phyloP scores from a whole-genome alignment of 2,888 invertebrate species.

The Ormyrus nitidulus region DNA sequence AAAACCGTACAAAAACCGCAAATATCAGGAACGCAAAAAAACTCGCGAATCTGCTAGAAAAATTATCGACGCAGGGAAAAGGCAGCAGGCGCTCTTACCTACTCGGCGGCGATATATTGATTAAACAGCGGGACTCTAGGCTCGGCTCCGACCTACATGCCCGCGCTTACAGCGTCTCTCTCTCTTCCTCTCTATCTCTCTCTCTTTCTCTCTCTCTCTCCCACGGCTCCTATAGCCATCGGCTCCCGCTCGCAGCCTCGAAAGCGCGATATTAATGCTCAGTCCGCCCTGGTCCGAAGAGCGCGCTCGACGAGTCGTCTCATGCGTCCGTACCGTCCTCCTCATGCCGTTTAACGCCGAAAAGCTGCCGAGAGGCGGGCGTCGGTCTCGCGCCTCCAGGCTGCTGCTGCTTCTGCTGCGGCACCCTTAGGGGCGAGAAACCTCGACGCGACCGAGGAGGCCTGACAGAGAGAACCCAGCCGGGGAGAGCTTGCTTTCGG shows the following conservation, averaged over 20 bases:
- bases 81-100: slow-evolving; percentile 32
- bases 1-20: no score
- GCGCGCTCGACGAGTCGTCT: neutral
- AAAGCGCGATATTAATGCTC: slow-evolving; percentile 6
- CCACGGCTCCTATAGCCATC: no score
- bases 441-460: no score
- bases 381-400: neutral
- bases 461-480: no score
- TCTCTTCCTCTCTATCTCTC: no score
- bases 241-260: no score
- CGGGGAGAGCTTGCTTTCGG: no score
- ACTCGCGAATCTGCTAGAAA: no score
- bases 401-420: neutral
- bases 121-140: slow-evolving; percentile 21
- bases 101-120: slow-evolving; percentile 25
- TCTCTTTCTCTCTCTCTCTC: no score
- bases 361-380: neutral
- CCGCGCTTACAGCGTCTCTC: neutral
- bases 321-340: neutral
- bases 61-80: slow-evolving; percentile 41
- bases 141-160: slow-evolving; percentile 1
- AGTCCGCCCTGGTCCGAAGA: slow-evolving; percentile 29
- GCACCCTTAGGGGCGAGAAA: neutral
- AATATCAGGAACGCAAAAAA: no score
- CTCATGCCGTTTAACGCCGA: slow-evolving; percentile 17